Conservation (phyloP, 1,140 invertebrate species). For the Limonius californicus region DNA sequence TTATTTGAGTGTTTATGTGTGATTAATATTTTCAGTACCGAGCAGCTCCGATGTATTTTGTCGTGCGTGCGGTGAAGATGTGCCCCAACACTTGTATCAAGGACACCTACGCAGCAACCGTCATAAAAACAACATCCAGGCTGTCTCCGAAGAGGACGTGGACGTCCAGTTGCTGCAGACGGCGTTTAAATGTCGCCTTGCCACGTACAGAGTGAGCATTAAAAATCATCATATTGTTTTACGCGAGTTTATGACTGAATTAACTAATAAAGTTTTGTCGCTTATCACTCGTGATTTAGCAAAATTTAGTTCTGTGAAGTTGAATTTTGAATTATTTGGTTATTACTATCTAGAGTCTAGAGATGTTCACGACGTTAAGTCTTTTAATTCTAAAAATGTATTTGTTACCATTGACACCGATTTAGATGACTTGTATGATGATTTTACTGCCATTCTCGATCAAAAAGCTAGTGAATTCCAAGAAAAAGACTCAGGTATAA, state of each 20-base stretch:
- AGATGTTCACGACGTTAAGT: conserved; percentile 10
- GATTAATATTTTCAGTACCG: no score
- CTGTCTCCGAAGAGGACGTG: not conserved
- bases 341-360: conserved; percentile 11
- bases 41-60: no score
- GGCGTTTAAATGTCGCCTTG: not conserved
- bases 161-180: not conserved
- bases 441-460: not conserved
- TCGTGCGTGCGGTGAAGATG: not conserved
- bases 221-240: not conserved
- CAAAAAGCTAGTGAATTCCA: conserved; percentile 3
- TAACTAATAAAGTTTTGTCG: not conserved
- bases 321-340: conserved; percentile 9
- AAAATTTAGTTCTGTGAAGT: not conserved
- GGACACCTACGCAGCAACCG: not conserved
- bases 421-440: conserved; percentile 3
- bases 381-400: conserved; percentile 11
- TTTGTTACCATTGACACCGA: not conserved
- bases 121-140: not conserved
- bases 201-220: not conserved
- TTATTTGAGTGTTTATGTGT: no score
- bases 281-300: not conserved
- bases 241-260: not conserved
- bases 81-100: not conserved
- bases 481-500: conserved; percentile 20